phyloP scores from a whole-genome alignment of 2,888 invertebrate genomes.

The Pristionchus entomophagus region DNA sequence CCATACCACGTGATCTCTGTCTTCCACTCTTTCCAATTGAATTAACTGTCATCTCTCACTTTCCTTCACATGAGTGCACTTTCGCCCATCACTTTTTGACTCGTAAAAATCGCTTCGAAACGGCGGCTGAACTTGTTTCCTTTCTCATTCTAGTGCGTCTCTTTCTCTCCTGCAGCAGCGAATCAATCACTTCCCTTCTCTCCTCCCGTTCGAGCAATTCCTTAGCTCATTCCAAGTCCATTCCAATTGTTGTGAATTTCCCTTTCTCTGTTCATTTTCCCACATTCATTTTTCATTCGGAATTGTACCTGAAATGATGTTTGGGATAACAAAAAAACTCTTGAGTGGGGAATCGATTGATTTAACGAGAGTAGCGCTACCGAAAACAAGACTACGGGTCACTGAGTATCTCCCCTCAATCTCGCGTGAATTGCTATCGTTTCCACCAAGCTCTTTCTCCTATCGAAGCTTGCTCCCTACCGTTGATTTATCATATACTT shows the following conservation, averaged over 20 bases:
- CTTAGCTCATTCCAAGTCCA: neutral
- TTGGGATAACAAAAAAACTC: no score
- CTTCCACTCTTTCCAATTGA: no score
- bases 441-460: neutral
- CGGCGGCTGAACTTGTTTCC: slow-evolving; percentile 26
- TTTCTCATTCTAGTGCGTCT: neutral
- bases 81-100: neutral
- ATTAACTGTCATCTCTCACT: neutral
- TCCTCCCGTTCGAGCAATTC: neutral
- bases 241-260: no score
- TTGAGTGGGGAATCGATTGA: slow-evolving; percentile 1
- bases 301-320: no score
- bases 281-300: no score
- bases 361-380: neutral
- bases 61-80: neutral
- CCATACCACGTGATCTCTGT: no score
- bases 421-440: neutral
- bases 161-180: neutral
- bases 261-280: no score
- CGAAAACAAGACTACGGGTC: slow-evolving; percentile 1
- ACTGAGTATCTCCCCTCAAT: neutral
- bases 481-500: no score
- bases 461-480: no score
- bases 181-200: neutral
- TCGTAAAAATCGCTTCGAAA: slow-evolving; percentile 24